Evolutionary conservation across 2,888 invertebrate species (phyloP), one percentile per base, ranked within the genome.

Genomic region (Vanessa cardui): DNA sequence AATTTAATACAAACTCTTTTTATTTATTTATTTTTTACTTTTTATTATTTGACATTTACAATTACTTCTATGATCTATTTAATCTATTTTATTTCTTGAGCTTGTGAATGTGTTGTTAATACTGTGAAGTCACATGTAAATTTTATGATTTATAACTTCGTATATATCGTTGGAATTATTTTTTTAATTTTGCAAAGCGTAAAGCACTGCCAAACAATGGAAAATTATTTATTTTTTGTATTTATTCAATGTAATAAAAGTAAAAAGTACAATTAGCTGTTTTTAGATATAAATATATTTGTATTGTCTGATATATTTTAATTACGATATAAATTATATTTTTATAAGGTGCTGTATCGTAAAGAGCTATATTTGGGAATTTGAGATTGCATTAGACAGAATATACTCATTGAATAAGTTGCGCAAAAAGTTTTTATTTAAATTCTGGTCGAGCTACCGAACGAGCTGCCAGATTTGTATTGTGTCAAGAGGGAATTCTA

Each of bases 201-300:
- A 56, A 56, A 56, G 56, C 56, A 56, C 56, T 56, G 56, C 39
- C 56, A 33, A 12, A 56, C 18, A 1, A 54, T 31, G 12, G 31
- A n/a, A 47, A 59, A 33, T 44, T 50, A 50, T 26, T 31, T 31
- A 21, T 72, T 71, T 75, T n/a, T 76, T 74, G 52, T 72, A 64
- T 67, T 71, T 64, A 68, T 68, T 69, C 68, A 73, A 70, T 67
- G 64, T 71, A 74, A 76, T 76, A 72, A 77, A 54, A 81, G n/a
- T 76, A 81, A 78, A 83, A 81, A 89, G 89, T 89, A 89, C 89
- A 89, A 88, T 80, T 86, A 86, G 82, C 74, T 80, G 58, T 77
- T 79, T 78, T 80, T 56, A 81, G 80, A 78, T 77, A 75, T 74
- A 74, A 74, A 79, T 81, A 81, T 83, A 83, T 83, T 82, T 74